These are phyloP conservation scores for Sphyrna mokarran DNA, from an alignment of 2,113 vertebrate species.

Conservation along the genomic window DNA sequence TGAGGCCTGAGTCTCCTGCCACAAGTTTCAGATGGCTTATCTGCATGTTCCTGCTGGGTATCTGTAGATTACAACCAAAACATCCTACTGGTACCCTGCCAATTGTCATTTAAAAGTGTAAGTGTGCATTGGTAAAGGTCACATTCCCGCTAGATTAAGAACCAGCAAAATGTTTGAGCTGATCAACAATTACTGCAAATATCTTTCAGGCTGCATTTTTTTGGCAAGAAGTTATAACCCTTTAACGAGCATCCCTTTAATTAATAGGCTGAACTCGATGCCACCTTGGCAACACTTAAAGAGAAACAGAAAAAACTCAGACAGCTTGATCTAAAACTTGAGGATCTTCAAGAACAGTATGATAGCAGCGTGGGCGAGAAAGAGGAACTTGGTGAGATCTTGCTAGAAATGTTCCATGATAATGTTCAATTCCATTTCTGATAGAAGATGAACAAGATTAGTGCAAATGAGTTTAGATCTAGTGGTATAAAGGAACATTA, in stretches of 20 bases:
- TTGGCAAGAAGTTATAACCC: neutral
- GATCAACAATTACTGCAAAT: neutral
- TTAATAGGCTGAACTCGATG: slow-evolving; percentile 65
- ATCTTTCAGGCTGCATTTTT: neutral
- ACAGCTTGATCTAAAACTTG: slow-evolving; percentile 65
- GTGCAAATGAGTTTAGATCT: neutral
- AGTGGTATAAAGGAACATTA: neutral
- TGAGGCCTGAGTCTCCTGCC: neutral
- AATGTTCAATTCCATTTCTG: neutral
- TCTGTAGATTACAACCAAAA: too few relatives aligned
- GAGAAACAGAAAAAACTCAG: slow-evolving; percentile 65
- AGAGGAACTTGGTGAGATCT: slow-evolving; percentile 59
- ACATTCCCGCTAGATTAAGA: neutral
- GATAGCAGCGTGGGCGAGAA: slow-evolving; percentile 66
- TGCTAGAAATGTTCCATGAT: neutral
- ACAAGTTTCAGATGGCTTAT: neutral
- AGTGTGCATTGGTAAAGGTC: neutral
- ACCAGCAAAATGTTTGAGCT: neutral
- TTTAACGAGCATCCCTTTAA: slow-evolving; percentile 3
- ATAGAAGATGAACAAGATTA: neutral
- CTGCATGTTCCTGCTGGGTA: too few relatives aligned
- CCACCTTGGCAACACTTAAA: slow-evolving; percentile 60
- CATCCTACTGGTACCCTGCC: neutral
- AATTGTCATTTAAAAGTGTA: neutral
- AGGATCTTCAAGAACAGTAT: slow-evolving; percentile 64